A percentile compares a stretch with the other conserved stretches of the same genome.
These are phyloP conservation scores for Spheniscus humboldti DNA, from an alignment of 2,797 vertebrate species.

Conservation along the genomic window DNA sequence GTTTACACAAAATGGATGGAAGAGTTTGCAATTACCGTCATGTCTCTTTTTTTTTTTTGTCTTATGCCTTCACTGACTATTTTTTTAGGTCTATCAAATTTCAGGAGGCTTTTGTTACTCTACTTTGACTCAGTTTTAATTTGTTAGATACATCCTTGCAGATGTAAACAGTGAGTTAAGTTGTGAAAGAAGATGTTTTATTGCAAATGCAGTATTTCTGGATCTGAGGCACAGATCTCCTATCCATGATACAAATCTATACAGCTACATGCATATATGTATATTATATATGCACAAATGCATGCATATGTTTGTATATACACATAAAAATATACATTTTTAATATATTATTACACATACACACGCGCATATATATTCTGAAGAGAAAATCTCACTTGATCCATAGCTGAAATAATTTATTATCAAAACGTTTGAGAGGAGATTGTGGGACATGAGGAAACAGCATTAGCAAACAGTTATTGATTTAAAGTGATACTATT, in stretches of 20 bases:
- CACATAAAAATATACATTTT: background rate
- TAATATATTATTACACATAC: background rate
- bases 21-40: background rate
- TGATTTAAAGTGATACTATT: background rate
- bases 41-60: background rate
- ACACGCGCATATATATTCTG: background rate
- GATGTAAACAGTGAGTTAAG: background rate
- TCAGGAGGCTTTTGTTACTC: background rate
- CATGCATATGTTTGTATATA: background rate
- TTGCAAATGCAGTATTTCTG: background rate
- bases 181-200: background rate
- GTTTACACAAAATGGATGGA: background rate
- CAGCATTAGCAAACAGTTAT: background rate
- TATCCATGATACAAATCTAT: background rate
- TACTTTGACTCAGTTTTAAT: background rate
- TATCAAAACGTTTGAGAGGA: background rate
- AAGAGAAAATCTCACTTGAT: background rate
- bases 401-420: background rate
- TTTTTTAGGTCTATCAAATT: background rate
- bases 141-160: background rate
- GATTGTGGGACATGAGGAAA: background rate
- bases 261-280: background rate
- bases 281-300: too few relatives aligned
- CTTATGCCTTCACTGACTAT: background rate
- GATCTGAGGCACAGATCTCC: background rate